phyloP scores from a whole-genome alignment of 92 coral and sea anemone species.

The Parazoanthus atlanticus region DNA sequence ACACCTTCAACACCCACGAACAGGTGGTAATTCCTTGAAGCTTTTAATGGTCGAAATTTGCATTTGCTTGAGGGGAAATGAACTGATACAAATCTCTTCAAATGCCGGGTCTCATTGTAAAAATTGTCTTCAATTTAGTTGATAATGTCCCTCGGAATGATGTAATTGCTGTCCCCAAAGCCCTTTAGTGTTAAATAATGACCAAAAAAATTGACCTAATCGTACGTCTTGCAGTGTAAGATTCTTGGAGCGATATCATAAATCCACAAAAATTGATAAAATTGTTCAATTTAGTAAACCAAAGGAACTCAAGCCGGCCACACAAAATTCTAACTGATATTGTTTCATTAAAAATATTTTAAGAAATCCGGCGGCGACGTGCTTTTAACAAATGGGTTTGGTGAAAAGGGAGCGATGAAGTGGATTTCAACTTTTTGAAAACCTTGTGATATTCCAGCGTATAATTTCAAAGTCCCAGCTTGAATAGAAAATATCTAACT shows the following conservation, averaged over 20 bases:
- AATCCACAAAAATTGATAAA: background rate
- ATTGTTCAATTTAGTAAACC: background rate
- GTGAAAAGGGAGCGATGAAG: background rate
- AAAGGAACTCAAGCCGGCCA: background rate
- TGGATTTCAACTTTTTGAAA: background rate
- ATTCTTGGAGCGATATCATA: background rate
- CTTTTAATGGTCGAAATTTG: conserved; percentile 20
- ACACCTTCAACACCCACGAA: background rate
- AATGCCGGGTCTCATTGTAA: background rate
- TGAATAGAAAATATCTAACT: background rate
- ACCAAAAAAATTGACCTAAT: background rate
- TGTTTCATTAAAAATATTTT: no score
- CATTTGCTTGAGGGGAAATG: background rate
- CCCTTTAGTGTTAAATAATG: background rate
- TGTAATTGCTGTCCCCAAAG: background rate
- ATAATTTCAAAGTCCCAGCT: background rate
- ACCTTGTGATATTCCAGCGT: background rate
- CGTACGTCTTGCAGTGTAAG: background rate
- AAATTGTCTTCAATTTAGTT: background rate
- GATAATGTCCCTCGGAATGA: no score
- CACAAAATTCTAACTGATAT: background rate
- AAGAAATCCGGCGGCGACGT: background rate
- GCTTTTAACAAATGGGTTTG: no score
- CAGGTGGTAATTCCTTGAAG: background rate
- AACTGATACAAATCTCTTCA: background rate